Evolutionary conservation across 1,140 invertebrate genomes (phyloP), one percentile per base, ranked within the genome.

Genomic region (Homarus americanus): DNA sequence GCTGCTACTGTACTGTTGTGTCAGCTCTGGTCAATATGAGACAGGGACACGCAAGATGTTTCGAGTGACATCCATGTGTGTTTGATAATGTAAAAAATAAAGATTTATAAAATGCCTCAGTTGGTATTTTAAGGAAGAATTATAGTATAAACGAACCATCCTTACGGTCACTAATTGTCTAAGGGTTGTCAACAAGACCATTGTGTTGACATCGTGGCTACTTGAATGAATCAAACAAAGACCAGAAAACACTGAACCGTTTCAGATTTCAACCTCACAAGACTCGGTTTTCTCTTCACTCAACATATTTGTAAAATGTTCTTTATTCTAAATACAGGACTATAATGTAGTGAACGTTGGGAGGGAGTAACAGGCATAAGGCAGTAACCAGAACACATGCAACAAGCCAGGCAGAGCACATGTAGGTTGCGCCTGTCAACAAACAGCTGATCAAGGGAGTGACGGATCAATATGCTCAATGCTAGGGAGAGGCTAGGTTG

Each of bases 401-500:
- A 20, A 58, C n/a, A n/a, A n/a, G n/a, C n/a, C n/a, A n/a, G 28
- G 66, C 12, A 53, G 34, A 58, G 82, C 82, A 83, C 82, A 72
- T 83, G 83, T 32, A 53, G 72, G 40, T 0, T 38, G 40, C 72
- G 66, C 41, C 83, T 34, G 83, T 49, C 66, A 75, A 28, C 69
- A 86, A 38, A 73, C 83, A 86, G 69, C 72, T 86, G 72, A 86
- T 34, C 72, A 12, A 32, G 40, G 28, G 72, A 15, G 17, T 15
- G 44, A 53, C 36, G 66, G 83, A 86, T 86, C 83, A 76, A 86
- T 86, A 86, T 80, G 41, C 20, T 49, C 17, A 12, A 32, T 41
- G 41, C 28, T 41, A 32, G 41, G 78, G 78, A 4, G 41, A 28
- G 78, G 78, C 17, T 40, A 49, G 15, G 44, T 10, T 5, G 17